Percentiles rank a stretch among this genome's conserved stretches.
These are phyloP conservation scores for Rhagonycha fulva DNA, from an alignment of 2,888 invertebrate genomes.

Conservation along the genomic window DNA sequence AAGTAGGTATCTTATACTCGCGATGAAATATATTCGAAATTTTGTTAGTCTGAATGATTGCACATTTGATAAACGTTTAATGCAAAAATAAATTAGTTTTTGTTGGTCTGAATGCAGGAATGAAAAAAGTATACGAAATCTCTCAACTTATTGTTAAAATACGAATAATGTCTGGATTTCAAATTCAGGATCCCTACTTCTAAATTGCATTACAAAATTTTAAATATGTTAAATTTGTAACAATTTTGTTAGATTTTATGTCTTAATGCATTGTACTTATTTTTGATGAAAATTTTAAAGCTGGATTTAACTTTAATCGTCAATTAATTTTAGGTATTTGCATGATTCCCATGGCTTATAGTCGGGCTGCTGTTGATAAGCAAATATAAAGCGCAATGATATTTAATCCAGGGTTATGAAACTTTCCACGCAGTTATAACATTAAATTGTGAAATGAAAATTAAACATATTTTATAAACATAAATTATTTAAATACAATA, in stretches of 20 bases:
- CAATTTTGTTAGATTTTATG: neutral
- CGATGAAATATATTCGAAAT: neutral
- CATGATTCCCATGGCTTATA: constrained; percentile 11
- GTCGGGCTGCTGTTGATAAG: neutral
- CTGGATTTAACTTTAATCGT: constrained; percentile 14
- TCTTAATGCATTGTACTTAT: neutral
- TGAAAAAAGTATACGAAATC: neutral
- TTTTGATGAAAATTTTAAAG: constrained; percentile 12
- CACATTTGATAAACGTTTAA: neutral
- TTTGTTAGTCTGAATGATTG: neutral
- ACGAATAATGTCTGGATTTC: neutral
- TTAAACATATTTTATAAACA: neutral
- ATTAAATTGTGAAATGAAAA: neutral
- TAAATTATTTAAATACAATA: neutral
- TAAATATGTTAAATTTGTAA: neutral
- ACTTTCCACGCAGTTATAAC: neutral
- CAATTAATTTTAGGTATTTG: constrained; percentile 18
- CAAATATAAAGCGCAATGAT: neutral
- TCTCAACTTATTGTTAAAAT: neutral
- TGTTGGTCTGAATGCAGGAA: neutral
- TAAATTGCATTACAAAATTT: neutral
- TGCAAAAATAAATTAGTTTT: neutral
- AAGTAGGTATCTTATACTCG: neutral
- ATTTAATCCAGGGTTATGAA: constrained; percentile 1
- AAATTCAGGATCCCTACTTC: neutral